A percentile compares a stretch with the other conserved stretches of the same genome.
phyloP scores from a whole-genome alignment of 2,888 invertebrate species.

The Willowsia nigromaculata region DNA sequence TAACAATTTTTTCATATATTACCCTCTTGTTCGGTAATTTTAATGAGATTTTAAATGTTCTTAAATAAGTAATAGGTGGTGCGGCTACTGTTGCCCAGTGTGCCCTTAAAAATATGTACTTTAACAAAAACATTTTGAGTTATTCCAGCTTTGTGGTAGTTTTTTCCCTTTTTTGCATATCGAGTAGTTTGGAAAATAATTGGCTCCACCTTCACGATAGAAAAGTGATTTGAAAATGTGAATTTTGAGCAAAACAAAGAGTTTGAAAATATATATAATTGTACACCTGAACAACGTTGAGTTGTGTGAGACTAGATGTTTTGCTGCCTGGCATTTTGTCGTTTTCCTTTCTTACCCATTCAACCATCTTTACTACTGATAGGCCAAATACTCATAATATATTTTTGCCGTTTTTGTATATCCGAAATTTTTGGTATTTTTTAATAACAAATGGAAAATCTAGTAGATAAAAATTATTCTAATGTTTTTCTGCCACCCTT shows the following conservation, averaged over 20 bases:
- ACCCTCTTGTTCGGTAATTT: background rate
- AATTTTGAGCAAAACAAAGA: background rate
- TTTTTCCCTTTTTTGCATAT: no score
- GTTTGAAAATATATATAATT: background rate
- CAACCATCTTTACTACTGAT: background rate
- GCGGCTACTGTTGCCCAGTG: background rate
- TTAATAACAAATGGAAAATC: no score
- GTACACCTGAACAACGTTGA: background rate
- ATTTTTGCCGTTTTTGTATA: background rate
- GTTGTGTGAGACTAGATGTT: slow-evolving; percentile 58
- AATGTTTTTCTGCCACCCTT: background rate
- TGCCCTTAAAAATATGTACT: background rate
- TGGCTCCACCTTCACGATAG: background rate
- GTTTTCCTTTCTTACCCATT: background rate
- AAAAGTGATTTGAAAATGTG: background rate
- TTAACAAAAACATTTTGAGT: background rate
- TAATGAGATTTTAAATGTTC: background rate
- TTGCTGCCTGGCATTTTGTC: background rate
- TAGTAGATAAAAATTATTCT: background rate
- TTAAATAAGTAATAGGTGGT: background rate
- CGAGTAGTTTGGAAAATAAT: background rate
- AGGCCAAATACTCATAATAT: background rate
- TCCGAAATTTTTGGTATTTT: no score
- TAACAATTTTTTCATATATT: background rate
- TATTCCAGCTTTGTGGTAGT: background rate